These are phyloP conservation scores for Busseola fusca DNA, from an alignment of 2,888 invertebrate species.

Conservation along the genomic window DNA sequence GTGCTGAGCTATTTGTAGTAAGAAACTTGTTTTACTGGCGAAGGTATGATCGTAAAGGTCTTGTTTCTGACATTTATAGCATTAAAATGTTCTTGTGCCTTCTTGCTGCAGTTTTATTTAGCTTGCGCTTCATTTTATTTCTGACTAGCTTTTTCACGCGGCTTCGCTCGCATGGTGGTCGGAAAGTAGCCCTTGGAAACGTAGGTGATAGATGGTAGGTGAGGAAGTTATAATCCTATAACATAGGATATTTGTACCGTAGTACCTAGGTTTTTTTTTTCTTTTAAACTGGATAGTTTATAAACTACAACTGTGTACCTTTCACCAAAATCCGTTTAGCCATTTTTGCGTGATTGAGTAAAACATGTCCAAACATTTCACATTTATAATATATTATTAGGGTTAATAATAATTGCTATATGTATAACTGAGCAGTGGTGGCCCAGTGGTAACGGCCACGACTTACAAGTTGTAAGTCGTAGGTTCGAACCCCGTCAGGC, in stretches of 20 bases:
- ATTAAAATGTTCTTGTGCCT: neutral
- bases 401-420: neutral
- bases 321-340: neutral
- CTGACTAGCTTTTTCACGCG: neutral
- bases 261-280: too few species aligned
- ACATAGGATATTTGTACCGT: too few species aligned
- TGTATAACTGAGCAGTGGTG: too few species aligned
- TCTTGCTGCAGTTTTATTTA: neutral
- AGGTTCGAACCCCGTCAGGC: too few species aligned
- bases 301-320: neutral
- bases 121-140: neutral
- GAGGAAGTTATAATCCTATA: too few species aligned
- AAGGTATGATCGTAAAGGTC: slow-evolving; percentile 1
- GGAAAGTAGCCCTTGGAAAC: neutral
- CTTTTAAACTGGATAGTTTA: too few species aligned
- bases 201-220: neutral
- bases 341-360: neutral
- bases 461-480: too few species aligned
- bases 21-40: slow-evolving; percentile 28
- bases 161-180: neutral
- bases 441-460: too few species aligned
- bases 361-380: neutral
- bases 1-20: slow-evolving; percentile 4
- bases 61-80: neutral
- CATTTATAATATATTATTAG: neutral